These are phyloP conservation scores for Xestoiulus laeticollis DNA, from an alignment of 2,888 invertebrate species.

Conservation along the genomic window DNA sequence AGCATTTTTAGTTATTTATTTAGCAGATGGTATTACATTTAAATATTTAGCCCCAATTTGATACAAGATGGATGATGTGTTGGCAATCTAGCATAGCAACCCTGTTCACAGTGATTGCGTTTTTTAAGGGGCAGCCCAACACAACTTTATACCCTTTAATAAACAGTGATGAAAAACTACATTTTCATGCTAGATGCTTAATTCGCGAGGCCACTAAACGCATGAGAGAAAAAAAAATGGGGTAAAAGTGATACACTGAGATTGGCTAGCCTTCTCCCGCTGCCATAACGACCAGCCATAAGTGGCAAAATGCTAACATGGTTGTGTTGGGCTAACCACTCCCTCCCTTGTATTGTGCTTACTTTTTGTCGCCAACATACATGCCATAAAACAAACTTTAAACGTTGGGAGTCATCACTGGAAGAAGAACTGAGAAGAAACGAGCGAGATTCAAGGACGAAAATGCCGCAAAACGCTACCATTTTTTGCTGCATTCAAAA, in stretches of 20 bases:
- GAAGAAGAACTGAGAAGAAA: neutral
- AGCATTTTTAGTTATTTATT: too few species aligned
- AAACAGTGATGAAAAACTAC: neutral
- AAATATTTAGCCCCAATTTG: too few species aligned
- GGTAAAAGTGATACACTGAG: slow-evolving; percentile 2
- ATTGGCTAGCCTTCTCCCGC: slow-evolving; percentile 25
- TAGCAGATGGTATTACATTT: too few species aligned
- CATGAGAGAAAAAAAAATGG: neutral
- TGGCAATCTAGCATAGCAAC: neutral
- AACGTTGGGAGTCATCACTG: slow-evolving; percentile 19
- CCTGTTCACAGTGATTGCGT: neutral
- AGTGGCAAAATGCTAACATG: neutral
- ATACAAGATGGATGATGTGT: too few species aligned
- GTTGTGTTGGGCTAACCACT: neutral
- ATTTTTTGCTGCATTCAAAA: slow-evolving; percentile 23
- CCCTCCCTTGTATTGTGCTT: neutral
- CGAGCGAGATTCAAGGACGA: slow-evolving; percentile 37
- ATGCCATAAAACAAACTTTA: slow-evolving; percentile 28
- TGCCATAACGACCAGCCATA: neutral
- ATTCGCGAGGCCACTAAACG: neutral
- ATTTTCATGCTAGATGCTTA: neutral
- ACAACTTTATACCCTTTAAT: neutral
- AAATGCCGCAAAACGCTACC: slow-evolving; percentile 28
- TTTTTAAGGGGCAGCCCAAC: neutral
- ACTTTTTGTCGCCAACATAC: neutral